Conservation (phyloP, 2,888 invertebrate species). For the Eumerus sabulonum region DNA sequence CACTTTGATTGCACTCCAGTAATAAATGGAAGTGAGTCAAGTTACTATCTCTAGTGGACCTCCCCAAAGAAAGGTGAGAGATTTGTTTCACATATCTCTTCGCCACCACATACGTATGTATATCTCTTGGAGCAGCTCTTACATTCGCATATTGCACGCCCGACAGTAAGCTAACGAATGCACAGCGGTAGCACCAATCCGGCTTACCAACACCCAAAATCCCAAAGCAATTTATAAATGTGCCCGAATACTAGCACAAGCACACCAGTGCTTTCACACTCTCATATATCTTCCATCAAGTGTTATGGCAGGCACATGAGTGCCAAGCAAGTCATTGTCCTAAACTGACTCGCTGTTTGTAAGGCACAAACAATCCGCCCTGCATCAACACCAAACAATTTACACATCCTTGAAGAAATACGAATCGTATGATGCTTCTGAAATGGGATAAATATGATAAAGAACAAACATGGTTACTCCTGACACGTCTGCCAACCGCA, state of each 20-base stretch:
- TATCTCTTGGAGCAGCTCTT: slow-evolving; percentile 40
- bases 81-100: slow-evolving; percentile 18
- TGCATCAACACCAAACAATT: background rate
- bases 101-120: slow-evolving; percentile 34
- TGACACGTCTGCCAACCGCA: slow-evolving; percentile 47
- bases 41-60: background rate
- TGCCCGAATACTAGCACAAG: slow-evolving; percentile 76
- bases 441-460: slow-evolving; percentile 17
- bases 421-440: background rate
- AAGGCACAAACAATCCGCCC: slow-evolving; percentile 19
- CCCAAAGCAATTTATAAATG: slow-evolving; percentile 79
- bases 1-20: too few relatives aligned
- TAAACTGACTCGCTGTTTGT: slow-evolving; percentile 21
- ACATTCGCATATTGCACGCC: slow-evolving; percentile 61
- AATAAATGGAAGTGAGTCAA: too few relatives aligned
- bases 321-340: slow-evolving; percentile 48
- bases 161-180: slow-evolving; percentile 30
- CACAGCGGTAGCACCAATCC: slow-evolving; percentile 25
- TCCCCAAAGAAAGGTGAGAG: too few relatives aligned
- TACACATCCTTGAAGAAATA: slow-evolving; percentile 11
- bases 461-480: slow-evolving; percentile 36
- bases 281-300: too few relatives aligned
- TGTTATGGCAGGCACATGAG: slow-evolving; percentile 19
- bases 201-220: slow-evolving; percentile 70
- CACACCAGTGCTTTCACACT: slow-evolving; percentile 76